Conservation (phyloP, 1,140 invertebrate genomes). For the Danaus melanippus region DNA sequence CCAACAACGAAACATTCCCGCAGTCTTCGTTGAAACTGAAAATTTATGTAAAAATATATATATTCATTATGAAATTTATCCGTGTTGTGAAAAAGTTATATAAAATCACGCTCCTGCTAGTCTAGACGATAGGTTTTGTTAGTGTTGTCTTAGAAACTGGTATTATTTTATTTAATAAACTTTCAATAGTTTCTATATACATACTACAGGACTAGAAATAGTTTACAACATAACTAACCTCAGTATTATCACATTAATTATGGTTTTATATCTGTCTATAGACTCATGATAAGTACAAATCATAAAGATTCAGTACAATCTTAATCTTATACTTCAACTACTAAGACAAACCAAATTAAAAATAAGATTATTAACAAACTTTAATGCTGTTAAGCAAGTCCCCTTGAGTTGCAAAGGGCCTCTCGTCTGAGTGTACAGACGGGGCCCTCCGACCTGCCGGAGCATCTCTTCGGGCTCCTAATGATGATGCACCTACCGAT, state of each 20-base stretch:
- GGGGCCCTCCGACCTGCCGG: slow-evolving; percentile 37
- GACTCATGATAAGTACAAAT: no score
- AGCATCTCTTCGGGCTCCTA: slow-evolving; percentile 46
- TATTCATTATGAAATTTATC: slow-evolving; percentile 2
- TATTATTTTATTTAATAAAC: no score
- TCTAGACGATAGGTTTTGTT: no score
- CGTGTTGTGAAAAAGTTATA: background rate
- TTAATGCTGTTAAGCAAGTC: slow-evolving; percentile 63
- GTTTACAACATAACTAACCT: no score
- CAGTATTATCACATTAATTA: no score
- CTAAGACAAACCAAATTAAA: no score
- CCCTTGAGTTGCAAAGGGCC: slow-evolving; percentile 50
- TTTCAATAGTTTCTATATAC: no score
- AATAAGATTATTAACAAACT: slow-evolving; percentile 23
- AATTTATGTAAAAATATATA: slow-evolving; percentile 6
- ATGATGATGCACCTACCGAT: slow-evolving; percentile 46
- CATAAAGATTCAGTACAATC: no score
- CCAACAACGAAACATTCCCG: slow-evolving; percentile 27
- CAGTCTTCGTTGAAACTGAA: slow-evolving; percentile 46
- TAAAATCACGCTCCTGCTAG: background rate
- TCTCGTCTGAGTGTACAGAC: slow-evolving; percentile 54
- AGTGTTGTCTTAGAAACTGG: no score
- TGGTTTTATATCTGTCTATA: no score
- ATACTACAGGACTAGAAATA: no score
- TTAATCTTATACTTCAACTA: no score